Percentiles rank a stretch among this genome's conserved stretches.
Conservation (phyloP, 2,797 vertebrate species). For the Lacerta agilis region DNA sequence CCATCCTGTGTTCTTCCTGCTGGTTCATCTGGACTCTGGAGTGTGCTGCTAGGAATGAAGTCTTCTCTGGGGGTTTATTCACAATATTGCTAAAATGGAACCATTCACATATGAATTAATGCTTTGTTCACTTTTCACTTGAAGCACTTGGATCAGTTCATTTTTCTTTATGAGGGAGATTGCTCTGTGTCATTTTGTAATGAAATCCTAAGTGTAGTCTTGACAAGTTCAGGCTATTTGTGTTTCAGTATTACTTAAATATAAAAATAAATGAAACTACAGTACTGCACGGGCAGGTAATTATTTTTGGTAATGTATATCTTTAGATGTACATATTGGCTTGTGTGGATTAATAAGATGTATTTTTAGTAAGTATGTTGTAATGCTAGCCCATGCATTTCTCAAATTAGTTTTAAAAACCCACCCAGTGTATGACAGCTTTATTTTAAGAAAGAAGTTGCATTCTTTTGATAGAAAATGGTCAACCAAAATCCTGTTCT, state of each 20-base stretch:
- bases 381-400: background rate
- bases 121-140: conserved; percentile 65
- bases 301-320: conserved; percentile 13
- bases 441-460: background rate
- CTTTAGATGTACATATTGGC: conserved; percentile 1
- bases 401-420: conserved; percentile 1
- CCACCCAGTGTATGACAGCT: background rate
- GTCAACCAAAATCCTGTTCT: background rate
- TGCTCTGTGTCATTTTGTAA: conserved; percentile 44
- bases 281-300: conserved; percentile 58
- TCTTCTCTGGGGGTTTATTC: conserved; percentile 72
- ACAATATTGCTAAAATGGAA: conserved; percentile 68
- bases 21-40: conserved; percentile 73
- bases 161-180: conserved; percentile 60
- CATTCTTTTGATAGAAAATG: conserved; percentile 12
- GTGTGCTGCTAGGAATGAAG: conserved; percentile 70
- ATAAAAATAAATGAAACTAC: conserved; percentile 58
- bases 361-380: background rate
- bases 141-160: conserved; percentile 36
- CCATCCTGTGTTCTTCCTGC: conserved; percentile 69
- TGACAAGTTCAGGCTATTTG: conserved; percentile 48
- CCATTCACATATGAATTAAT: conserved; percentile 63
- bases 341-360: background rate
- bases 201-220: conserved; percentile 52
- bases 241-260: conserved; percentile 60